Percentiles rank a stretch among this genome's conserved stretches.
phyloP scores from a whole-genome alignment of 1,140 invertebrate genomes.

The Drosophila sp. region DNA sequence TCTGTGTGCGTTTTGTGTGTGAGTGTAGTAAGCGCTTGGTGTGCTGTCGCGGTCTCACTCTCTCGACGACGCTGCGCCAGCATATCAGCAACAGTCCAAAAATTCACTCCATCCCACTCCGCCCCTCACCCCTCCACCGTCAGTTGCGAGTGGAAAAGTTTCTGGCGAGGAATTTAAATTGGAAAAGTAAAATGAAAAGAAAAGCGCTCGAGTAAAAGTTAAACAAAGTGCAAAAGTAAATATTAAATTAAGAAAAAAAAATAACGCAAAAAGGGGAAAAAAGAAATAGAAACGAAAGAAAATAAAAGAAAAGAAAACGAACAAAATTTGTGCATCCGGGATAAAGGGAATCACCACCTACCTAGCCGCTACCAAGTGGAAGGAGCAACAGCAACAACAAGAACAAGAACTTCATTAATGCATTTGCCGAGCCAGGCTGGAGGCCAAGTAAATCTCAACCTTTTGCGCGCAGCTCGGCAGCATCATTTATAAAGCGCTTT shows the following conservation, averaged over 20 bases:
- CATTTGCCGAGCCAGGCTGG: constrained; percentile 54
- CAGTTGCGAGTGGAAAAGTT: constrained; percentile 60
- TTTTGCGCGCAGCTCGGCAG: constrained; percentile 65
- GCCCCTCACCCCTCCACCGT: neutral
- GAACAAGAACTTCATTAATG: constrained; percentile 67
- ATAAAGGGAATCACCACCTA: constrained; percentile 9
- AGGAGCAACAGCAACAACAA: constrained; percentile 17
- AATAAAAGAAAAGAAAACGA: constrained; percentile 12
- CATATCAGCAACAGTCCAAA: constrained; percentile 20
- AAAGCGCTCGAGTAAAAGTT: constrained; percentile 83
- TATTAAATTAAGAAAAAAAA: constrained; percentile 82
- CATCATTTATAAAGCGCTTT: constrained; percentile 74
- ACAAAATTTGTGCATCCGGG: constrained; percentile 45
- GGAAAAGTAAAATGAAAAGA: constrained; percentile 84
- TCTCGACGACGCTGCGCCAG: constrained; percentile 1
- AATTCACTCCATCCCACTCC: neutral
- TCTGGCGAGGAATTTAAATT: constrained; percentile 82
- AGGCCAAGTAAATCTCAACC: constrained; percentile 76
- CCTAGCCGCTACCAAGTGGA: constrained; percentile 17
- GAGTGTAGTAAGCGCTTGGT: constrained; percentile 10
- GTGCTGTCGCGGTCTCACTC: constrained; percentile 50
- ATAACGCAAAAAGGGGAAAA: constrained; percentile 26
- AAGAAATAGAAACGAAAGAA: constrained; percentile 24
- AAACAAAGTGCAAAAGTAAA: constrained; percentile 84
- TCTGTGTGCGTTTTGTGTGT: constrained; percentile 16